Conservation (phyloP, 2,797 vertebrate genomes). For the Enteromius fasciolatus region DNA sequence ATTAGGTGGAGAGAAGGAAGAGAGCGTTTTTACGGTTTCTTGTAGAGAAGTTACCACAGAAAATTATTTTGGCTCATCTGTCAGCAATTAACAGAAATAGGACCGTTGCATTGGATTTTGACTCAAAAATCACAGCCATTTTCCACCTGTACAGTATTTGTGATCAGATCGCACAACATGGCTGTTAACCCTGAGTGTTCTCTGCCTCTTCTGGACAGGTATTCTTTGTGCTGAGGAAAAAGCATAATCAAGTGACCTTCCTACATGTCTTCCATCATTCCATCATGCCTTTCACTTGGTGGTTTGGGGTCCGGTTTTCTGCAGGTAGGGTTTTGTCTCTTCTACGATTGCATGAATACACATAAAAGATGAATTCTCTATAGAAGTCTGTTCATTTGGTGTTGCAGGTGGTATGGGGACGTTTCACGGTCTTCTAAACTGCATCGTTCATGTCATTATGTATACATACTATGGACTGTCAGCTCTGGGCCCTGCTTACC, state of each 20-base stretch:
- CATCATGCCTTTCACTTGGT: conserved; percentile 99
- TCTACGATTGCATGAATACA: background rate
- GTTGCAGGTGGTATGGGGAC: conserved; percentile 91
- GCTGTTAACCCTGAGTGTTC: background rate
- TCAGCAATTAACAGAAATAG: background rate
- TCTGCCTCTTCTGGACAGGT: conserved; percentile 73
- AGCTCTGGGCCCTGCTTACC: conserved; percentile 89
- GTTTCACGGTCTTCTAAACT: conserved; percentile 92
- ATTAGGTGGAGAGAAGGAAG: background rate
- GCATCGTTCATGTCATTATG: conserved; percentile 93
- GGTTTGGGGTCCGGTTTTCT: conserved; percentile 97
- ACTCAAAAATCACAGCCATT: background rate
- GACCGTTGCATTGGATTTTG: background rate
- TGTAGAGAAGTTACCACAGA: background rate
- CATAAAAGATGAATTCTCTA: background rate
- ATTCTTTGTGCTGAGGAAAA: conserved; percentile 97
- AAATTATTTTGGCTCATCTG: background rate
- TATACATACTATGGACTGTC: conserved; percentile 93
- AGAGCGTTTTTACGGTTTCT: background rate
- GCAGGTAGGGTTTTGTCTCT: conserved; percentile 81
- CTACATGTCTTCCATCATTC: conserved; percentile 98
- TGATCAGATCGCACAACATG: background rate
- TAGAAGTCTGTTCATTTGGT: background rate
- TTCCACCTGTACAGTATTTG: background rate
- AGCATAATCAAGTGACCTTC: conserved; percentile 93